These are phyloP conservation scores for Helostoma temminkii DNA, from an alignment of 2,797 vertebrate species.

Conservation along the genomic window DNA sequence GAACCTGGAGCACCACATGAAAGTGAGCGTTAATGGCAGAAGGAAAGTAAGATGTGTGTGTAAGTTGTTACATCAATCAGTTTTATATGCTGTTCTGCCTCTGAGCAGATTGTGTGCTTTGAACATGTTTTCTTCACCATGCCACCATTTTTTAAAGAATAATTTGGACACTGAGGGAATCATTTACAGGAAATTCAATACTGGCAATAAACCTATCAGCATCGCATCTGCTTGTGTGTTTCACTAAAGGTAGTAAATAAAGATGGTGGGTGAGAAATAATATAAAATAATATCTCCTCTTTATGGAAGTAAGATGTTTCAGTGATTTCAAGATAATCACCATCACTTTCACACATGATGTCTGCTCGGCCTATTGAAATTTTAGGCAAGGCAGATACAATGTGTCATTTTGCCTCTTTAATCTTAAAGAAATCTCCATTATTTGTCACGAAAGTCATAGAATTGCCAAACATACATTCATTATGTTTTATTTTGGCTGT, in stretches of 20 bases:
- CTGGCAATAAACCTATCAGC: not conserved
- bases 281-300: not conserved
- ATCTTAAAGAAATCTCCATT: no score
- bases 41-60: not conserved
- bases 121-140: not conserved
- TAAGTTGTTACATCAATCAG: constrained; percentile 16
- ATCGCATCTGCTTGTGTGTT: not conserved
- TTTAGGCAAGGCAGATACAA: not conserved
- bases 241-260: not conserved
- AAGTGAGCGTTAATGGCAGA: constrained; percentile 1
- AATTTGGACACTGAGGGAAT: not conserved
- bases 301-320: constrained; percentile 4
- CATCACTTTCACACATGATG: not conserved
- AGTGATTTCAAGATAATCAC: constrained; percentile 6
- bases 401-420: constrained; percentile 5
- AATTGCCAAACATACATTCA: no score
- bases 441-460: no score
- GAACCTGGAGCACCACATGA: not conserved
- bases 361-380: constrained; percentile 15
- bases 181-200: not conserved
- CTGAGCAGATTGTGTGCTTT: constrained; percentile 3
- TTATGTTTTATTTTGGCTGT: no score
- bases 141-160: not conserved
- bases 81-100: constrained; percentile 1
- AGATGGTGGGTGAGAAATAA: constrained; percentile 2